Percentiles rank a stretch among this genome's conserved stretches.
These are phyloP conservation scores for Thamnaconus septentrionalis DNA, from an alignment of 2,113 vertebrate genomes.

Conservation along the genomic window DNA sequence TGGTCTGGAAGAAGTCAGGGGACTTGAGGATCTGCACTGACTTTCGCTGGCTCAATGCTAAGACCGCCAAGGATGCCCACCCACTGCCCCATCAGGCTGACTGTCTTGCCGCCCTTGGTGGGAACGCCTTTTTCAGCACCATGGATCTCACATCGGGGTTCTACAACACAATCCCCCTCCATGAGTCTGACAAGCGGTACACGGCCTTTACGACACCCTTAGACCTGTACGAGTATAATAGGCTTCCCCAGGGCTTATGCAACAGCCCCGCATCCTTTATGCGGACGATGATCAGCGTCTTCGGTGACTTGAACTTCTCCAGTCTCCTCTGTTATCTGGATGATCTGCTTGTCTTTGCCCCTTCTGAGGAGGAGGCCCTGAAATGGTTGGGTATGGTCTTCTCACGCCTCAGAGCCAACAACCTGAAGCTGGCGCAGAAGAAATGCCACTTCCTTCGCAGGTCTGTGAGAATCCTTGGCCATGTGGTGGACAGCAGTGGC, in stretches of 20 bases:
- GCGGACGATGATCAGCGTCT: constrained; percentile 15
- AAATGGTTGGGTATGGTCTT: not conserved
- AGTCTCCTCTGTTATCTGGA: constrained; percentile 18
- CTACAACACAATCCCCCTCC: constrained; percentile 11
- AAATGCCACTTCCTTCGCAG: not conserved
- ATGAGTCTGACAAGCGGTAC: constrained; percentile 5
- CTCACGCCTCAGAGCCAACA: not conserved
- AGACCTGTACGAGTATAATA: not conserved
- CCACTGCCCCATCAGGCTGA: not conserved
- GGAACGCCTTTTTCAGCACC: constrained; percentile 12
- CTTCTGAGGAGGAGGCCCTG: not conserved
- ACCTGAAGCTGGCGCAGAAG: constrained; percentile 1
- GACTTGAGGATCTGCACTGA: not conserved
- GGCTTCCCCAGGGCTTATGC: not conserved
- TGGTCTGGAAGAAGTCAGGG: too few species aligned
- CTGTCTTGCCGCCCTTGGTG: constrained; percentile 4
- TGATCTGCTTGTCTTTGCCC: constrained; percentile 9
- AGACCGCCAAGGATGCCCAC: constrained; percentile 6
- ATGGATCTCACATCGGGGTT: constrained; percentile 12
- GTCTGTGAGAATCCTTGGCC: not conserved
- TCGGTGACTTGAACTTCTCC: constrained; percentile 11
- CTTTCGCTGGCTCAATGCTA: not conserved
- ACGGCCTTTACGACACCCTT: constrained; percentile 1
- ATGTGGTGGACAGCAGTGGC: not conserved
- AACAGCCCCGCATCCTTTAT: not conserved